phyloP scores from a whole-genome alignment of 2,113 vertebrate species.

The Microtus richardsoni region DNA sequence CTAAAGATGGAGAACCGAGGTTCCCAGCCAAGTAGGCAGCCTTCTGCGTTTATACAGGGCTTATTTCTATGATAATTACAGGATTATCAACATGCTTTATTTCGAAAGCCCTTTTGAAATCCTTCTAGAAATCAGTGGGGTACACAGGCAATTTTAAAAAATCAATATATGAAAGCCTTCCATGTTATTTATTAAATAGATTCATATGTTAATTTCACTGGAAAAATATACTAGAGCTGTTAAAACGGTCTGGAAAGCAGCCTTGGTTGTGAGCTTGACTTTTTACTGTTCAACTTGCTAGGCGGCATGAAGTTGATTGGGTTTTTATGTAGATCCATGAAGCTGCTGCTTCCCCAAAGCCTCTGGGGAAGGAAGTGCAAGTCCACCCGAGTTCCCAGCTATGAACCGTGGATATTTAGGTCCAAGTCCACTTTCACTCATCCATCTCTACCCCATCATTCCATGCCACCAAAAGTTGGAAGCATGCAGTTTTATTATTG shows the following conservation, averaged over 20 bases:
- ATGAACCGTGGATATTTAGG: not conserved
- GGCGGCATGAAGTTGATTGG: not conserved
- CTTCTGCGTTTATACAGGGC: not conserved
- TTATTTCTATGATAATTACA: not conserved
- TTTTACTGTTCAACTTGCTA: slow-evolving; percentile 7
- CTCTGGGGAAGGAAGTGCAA: not conserved
- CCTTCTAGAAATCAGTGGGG: slow-evolving; percentile 20
- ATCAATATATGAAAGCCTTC: slow-evolving; percentile 6
- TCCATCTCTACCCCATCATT: not conserved
- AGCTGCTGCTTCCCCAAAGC: not conserved
- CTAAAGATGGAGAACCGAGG: not conserved
- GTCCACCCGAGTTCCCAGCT: not conserved
- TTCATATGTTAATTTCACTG: not conserved
- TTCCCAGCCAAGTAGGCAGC: not conserved
- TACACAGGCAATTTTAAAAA: not conserved
- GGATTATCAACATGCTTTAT: not conserved
- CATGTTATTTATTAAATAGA: slow-evolving; percentile 41
- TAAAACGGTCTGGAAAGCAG: slow-evolving; percentile 13
- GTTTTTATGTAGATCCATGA: not conserved
- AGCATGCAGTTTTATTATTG: not conserved
- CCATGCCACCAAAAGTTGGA: not conserved
- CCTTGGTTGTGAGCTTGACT: not conserved
- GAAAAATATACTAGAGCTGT: not conserved
- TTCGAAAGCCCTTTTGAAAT: not conserved
- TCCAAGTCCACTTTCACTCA: not conserved